Base-by-base conservation (phyloP, 1,140 invertebrate species). In the Planococcus citri region DNA sequence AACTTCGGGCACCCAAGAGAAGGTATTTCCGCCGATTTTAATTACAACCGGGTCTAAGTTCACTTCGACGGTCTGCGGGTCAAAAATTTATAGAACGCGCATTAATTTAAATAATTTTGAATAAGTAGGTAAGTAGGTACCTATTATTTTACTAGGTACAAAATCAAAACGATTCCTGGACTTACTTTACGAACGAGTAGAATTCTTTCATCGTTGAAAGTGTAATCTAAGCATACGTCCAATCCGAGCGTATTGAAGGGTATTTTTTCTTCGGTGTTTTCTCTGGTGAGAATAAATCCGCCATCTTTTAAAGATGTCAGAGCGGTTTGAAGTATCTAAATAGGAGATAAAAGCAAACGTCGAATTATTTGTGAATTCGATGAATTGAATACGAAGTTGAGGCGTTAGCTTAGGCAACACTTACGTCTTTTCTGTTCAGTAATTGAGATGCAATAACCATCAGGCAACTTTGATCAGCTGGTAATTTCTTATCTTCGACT, bases 401-500 rank as follows among this genome's bases (percentile, higher is more conserved):
- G n/a, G n/a, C n/a, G n/a, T n/a, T n/a, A n/a, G n/a, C n/a, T n/a
- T 58, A 58, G 6, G 17, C 51, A n/a, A 25, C 20, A 37, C 51
- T 71, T 68, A 73, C 73, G 51, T 71, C 70, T 29, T 68, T 12
- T 68, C 73, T 27, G 10, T 68, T 20, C 37, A 74, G 58, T 10
- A 82, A 71, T 61, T 74, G 71, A 1, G 74, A 70, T 14, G 76
- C 84, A 67, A 86, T 74, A 4, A 83, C 79, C 17, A 89, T 75
- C 1, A 85, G 74, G 8, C 82, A 79, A 60, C 84, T 84, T 0
- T 79, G 78, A 72, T 88, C 85, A 0, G 76, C 74, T 9, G 75
- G 74, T 0, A 88, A 10, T 74, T 85, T 87, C 70, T 84, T 85
- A 21, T 83, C 80, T 69, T 89, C 86, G 0, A 85, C 76, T 4